Percentiles rank a stretch among this genome's conserved stretches.
Conservation (phyloP, 1,140 invertebrate species). For the Archivesica marissinica region DNA sequence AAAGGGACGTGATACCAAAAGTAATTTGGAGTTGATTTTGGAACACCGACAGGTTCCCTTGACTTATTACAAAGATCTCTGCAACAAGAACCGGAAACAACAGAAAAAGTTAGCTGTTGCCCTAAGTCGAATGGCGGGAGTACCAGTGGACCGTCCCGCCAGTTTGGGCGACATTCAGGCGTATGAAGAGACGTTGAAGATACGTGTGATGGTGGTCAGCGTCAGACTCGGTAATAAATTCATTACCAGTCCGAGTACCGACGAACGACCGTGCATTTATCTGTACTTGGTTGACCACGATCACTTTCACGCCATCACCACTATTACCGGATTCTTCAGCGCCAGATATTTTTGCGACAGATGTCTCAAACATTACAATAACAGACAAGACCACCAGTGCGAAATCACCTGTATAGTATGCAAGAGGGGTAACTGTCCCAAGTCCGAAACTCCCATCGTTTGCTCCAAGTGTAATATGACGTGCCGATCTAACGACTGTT, state of each 20-base stretch:
- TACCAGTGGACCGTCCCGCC: constrained; percentile 1
- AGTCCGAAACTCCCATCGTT: too few species aligned
- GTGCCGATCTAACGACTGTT: too few species aligned
- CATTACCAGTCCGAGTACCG: background rate
- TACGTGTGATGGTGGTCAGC: constrained; percentile 10
- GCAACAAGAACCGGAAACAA: background rate
- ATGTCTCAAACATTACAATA: constrained; percentile 23
- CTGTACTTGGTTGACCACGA: background rate
- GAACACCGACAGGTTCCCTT: background rate
- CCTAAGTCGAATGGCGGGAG: background rate
- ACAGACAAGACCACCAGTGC: background rate
- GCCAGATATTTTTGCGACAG: background rate
- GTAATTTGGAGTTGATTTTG: constrained; percentile 1
- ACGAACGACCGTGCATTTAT: background rate
- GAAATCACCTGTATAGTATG: constrained; percentile 2
- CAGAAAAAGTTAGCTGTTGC: background rate
- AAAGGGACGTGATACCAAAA: background rate
- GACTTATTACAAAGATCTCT: constrained; percentile 12
- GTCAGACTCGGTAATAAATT: constrained; percentile 9
- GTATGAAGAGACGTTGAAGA: background rate
- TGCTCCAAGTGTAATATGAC: too few species aligned
- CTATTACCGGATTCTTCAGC: constrained; percentile 34
- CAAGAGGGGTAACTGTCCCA: background rate
- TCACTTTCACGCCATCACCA: constrained; percentile 29
- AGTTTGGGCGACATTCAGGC: background rate